Conservation (phyloP, 2,113 vertebrate genomes). For the Pseudorasbora parva region DNA sequence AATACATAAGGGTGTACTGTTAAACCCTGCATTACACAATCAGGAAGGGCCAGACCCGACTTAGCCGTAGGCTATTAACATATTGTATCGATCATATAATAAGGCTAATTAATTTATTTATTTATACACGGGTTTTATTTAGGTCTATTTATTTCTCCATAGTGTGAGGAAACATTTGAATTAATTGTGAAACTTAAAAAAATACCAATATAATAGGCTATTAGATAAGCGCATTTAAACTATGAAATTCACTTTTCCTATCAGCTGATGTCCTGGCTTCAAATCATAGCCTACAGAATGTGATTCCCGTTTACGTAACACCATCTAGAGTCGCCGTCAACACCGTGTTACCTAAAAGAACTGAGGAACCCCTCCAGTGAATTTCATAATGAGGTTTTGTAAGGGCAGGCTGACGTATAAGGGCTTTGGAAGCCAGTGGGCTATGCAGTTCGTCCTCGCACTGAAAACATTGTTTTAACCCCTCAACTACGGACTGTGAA, state of each 20-base stretch:
- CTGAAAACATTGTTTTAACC: neutral
- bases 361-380: neutral
- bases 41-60: neutral
- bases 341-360: slow-evolving; percentile 21
- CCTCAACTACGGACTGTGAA: neutral
- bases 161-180: neutral
- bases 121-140: neutral
- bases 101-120: neutral
- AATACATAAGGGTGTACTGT: neutral
- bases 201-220: too few species aligned
- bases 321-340: neutral
- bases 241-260: neutral
- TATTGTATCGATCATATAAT: neutral
- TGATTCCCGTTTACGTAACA: slow-evolving; percentile 4
- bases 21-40: neutral
- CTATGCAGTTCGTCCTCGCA: neutral
- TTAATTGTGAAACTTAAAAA: neutral
- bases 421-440: slow-evolving; percentile 9
- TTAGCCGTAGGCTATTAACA: neutral
- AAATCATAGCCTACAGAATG: neutral
- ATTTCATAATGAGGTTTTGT: slow-evolving; percentile 41
- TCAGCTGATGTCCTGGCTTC: neutral
- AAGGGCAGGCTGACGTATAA: slow-evolving; percentile 35
- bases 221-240: neutral
- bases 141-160: neutral